These are phyloP conservation scores for Sesia apiformis DNA, from an alignment of 2,888 invertebrate species.

Conservation along the genomic window DNA sequence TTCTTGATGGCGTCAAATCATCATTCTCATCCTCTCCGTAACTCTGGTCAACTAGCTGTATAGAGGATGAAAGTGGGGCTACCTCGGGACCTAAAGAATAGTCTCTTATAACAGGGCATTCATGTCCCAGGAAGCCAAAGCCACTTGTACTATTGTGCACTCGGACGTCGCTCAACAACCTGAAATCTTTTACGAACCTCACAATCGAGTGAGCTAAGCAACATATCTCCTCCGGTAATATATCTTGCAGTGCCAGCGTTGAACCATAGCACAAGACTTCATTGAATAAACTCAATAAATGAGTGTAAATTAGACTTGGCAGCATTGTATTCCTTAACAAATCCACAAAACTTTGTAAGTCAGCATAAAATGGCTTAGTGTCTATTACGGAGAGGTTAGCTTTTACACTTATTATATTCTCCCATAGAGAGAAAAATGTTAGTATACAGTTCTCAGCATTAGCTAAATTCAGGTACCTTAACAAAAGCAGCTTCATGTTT, in stretches of 20 bases:
- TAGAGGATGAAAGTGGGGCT: constrained; percentile 43
- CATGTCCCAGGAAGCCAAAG: constrained; percentile 61
- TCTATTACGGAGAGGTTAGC: constrained; percentile 92
- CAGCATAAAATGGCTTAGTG: constrained; percentile 90
- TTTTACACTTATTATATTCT: constrained; percentile 91
- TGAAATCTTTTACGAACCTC: constrained; percentile 88
- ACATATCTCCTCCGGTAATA: constrained; percentile 91
- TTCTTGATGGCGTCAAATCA: constrained; percentile 45
- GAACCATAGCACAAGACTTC: constrained; percentile 94
- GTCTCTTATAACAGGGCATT: constrained; percentile 49
- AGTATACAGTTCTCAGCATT: constrained; percentile 82
- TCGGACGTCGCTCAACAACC: constrained; percentile 77
- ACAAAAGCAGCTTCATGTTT: constrained; percentile 76
- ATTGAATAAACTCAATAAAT: constrained; percentile 88
- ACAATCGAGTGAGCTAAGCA: constrained; percentile 89
- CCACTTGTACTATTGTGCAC: constrained; percentile 57
- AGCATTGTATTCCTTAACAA: constrained; percentile 79
- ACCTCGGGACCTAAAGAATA: constrained; percentile 52
- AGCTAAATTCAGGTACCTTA: constrained; percentile 72
- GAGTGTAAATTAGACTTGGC: constrained; percentile 89
- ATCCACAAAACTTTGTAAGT: constrained; percentile 86
- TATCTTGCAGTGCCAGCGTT: constrained; percentile 90
- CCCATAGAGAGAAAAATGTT: constrained; percentile 90
- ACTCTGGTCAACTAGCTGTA: constrained; percentile 60
- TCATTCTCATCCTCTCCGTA: constrained; percentile 60